Conservation (phyloP, 64 coral and sea anemone genomes). For the Dendronephthya gigantea region DNA sequence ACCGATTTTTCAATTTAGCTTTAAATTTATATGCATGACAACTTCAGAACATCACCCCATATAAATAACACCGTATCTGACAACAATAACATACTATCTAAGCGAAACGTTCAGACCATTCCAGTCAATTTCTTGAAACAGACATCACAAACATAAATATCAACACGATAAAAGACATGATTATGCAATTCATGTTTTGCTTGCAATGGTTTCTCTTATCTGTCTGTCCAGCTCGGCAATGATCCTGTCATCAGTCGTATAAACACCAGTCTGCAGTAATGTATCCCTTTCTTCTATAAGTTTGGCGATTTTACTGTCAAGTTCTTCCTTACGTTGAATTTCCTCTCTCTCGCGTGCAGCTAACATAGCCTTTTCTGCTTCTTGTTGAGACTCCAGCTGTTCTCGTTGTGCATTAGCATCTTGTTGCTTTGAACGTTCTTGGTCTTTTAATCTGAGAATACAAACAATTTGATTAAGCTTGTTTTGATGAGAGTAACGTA, state of each 20-base stretch:
- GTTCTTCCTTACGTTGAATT: conserved; percentile 39
- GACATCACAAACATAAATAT: too few relatives aligned
- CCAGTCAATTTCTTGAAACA: too few relatives aligned
- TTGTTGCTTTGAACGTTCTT: background rate
- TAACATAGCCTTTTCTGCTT: background rate
- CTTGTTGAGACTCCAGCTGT: background rate
- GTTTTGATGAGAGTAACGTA: too few relatives aligned
- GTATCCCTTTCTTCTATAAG: conserved; percentile 96
- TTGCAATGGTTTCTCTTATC: conserved; percentile 84
- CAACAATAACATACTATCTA: too few relatives aligned
- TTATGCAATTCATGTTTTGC: conserved; percentile 25
- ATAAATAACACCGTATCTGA: too few relatives aligned
- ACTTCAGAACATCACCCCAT: too few relatives aligned
- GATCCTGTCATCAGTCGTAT: conserved; percentile 84
- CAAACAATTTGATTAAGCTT: background rate
- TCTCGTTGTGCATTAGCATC: background rate
- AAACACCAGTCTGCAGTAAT: conserved; percentile 83
- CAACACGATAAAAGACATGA: background rate
- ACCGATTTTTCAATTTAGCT: too few relatives aligned
- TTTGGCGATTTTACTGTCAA: conserved; percentile 76
- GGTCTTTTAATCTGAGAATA: background rate
- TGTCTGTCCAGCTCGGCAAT: conserved; percentile 93
- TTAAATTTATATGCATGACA: too few relatives aligned
- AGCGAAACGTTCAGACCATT: too few relatives aligned
- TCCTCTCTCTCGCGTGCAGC: conserved; percentile 7